These are phyloP conservation scores for Brachionichthys hirsutus DNA, from an alignment of 2,113 vertebrate genomes.

Conservation along the genomic window DNA sequence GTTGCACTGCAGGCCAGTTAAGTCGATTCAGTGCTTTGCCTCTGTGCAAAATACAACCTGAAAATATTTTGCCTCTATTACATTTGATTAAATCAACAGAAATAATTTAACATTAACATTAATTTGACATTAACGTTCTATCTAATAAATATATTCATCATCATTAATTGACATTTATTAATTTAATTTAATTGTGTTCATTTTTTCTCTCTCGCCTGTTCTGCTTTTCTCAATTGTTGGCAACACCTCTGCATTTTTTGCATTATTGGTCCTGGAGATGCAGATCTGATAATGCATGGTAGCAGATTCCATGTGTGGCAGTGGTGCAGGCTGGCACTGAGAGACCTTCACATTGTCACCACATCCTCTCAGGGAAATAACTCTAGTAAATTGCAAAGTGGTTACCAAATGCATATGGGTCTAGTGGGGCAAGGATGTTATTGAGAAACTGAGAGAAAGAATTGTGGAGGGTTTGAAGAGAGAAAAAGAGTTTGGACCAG, in stretches of 20 bases:
- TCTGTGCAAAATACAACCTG: constrained; percentile 49
- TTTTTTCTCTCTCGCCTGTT: constrained; percentile 1
- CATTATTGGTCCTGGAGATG: constrained; percentile 41
- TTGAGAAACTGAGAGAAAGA: constrained; percentile 10
- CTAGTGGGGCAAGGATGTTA: neutral
- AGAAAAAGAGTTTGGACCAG: constrained; percentile 21
- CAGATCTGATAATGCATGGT: constrained; percentile 63
- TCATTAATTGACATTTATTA: no score
- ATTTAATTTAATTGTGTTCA: no score
- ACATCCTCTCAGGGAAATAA: constrained; percentile 14
- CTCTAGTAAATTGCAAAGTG: no score
- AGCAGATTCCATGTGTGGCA: constrained; percentile 42
- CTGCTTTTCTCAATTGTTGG: constrained; percentile 26
- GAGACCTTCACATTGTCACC: constrained; percentile 28
- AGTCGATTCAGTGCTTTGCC: constrained; percentile 37
- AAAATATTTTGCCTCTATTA: neutral
- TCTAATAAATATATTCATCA: no score
- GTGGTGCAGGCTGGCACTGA: constrained; percentile 26
- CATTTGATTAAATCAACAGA: no score
- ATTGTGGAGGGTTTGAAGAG: neutral
- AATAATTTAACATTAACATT: no score
- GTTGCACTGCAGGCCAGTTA: constrained; percentile 62
- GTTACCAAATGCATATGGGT: neutral
- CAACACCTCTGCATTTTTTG: constrained; percentile 19
- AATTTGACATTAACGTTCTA: no score